Base-by-base conservation (phyloP, 2,113 vertebrate genomes). In the Collichthys lucidus region DNA sequence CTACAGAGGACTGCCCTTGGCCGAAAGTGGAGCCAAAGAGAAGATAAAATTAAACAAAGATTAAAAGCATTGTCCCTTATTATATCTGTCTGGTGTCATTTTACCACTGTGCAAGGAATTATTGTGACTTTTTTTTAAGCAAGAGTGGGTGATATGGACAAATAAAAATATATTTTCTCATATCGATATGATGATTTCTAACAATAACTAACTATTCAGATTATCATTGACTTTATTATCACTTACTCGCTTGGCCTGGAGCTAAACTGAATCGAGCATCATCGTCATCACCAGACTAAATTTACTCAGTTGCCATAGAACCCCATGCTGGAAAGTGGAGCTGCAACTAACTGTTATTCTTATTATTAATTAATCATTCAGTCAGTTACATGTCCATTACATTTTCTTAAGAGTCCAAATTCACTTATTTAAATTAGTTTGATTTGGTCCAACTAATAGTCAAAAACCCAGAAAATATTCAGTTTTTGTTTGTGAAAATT, bases 1-100 rank as follows among this genome's bases (percentile, higher is more conserved):
- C 90, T 88, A 85, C 87, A 88, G 82, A 79, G 80, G 66, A 65
- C 74, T 79, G 83, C n/a, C 9, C 24, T 83, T 79, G 72, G 47
- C 55, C 46, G 52, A 29, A 9, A 9, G 8, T 40, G 26, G 22
- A 77, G 64, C 15, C 70, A 63, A 68, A 77, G 50, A 0, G 40
- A 19, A 19, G 14, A n/a, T 14, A 12, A 42, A 5, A n/a, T 46
- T 35, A 4, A 22, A 17, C 16, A 57, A 44, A 52, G 12, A 73
- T 49, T 19, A 15, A 19, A 60, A 46, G 2, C 19, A 17, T 53
- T 29, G 1, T 20, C 60, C 47, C 47, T 64, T 40, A 11, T 16
- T 61, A 31, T 29, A 29, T 19, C 19, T 50, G 42, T 40, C 29
- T n/a, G 24, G 20, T 20, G 47, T 42, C 53, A 4, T 60, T 71